Evolutionary conservation across 2,797 vertebrate species (phyloP), one percentile per base, ranked within the genome.

Genomic region (Lepus townsendii): DNA sequence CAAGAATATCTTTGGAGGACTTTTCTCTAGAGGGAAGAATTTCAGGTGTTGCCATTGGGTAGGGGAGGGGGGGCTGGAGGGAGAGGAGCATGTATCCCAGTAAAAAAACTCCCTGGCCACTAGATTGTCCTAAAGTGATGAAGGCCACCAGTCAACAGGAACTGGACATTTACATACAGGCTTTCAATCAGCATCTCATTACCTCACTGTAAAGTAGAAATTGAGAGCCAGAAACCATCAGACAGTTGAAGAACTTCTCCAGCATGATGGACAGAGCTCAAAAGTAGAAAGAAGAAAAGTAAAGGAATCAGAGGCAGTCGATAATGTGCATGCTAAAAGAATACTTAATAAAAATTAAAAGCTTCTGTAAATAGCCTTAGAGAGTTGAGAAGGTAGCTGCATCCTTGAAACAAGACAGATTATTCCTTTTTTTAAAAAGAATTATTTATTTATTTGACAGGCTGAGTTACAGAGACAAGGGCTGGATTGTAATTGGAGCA

Each of bases 161-260:
- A 83, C 35, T 90, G 13, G 50, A 11, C 10, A 54, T 52, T 68
- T 78, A 77, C 9, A 17, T 10, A 26, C 32, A 42, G 27, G 42
- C 35, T 57, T 60, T 32, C 3, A 26, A 62, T 92, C 69, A 82
- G 11, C 52, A 79, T 73, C 57, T 75, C 65, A 88, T 35, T 47
- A 52, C 66, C 42, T 93, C 65, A 26, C 57, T 71, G 60, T 88
- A 88, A 92, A 92, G 47, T 91, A 22, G 19, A 90, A 73, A 71
- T 77, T 5, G 17, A 75, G 27, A 84, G 16, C n/a, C 84, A 57
- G 0, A 79, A 72, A 72, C 91, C 38, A 72, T 26, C 52, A 89
- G 54, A 54, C 50, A 52, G 66, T 68, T 96, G 80, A 88, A 14
- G 60, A 94, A 47, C 38, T 95, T 85, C 47, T 93, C 47, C 92